Evolutionary conservation across 2,113 vertebrate species (phyloP), one percentile per base, ranked within the genome.

Genomic region (Osmerus eperlanus): DNA sequence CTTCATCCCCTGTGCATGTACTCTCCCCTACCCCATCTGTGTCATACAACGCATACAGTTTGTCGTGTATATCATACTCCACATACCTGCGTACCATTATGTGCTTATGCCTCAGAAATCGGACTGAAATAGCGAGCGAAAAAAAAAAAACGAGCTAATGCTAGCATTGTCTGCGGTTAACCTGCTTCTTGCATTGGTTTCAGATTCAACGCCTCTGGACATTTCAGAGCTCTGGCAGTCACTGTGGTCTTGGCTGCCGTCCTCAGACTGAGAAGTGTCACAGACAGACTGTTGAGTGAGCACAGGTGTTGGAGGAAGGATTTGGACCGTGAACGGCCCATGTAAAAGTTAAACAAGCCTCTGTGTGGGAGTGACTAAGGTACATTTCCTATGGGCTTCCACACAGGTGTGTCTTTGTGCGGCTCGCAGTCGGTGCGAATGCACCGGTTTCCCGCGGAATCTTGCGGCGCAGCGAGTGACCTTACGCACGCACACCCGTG

Each of bases 351-450:
- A 82, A 84, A 85, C 78, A 81, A 80, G 78, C 61, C 79, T 72
- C 41, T 74, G 51, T 71, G 73, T 61, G 79, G 87, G 85, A 89
- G 78, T 73, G 54, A 75, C 36, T 21, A 64, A 77, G 80, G 79
- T 78, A 76, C 78, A 80, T 87, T 87, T 84, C 83, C 85, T 47
- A 75, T n/a, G n/a, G 66, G 51, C 73, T 65, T 68, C 29, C 4
- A 77, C 79, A 88, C 81, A 88, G 85, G 88, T 83, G 77, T 75
- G 81, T 47, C 85, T 88, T 89, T 86, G 88, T 89, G 68, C 72
- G 65, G 65, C 74, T 65, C n/a, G 2, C 54, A 25, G 5, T 21
- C 32, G 13, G 65, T 66, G 65, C 23, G 75, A 73, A 61, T 25
- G 58, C 66, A 55, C 19, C 2, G 32, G 55, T 65, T 53, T 66